Conservation (phyloP, 2,888 invertebrate species). For the Junonia oenone region DNA sequence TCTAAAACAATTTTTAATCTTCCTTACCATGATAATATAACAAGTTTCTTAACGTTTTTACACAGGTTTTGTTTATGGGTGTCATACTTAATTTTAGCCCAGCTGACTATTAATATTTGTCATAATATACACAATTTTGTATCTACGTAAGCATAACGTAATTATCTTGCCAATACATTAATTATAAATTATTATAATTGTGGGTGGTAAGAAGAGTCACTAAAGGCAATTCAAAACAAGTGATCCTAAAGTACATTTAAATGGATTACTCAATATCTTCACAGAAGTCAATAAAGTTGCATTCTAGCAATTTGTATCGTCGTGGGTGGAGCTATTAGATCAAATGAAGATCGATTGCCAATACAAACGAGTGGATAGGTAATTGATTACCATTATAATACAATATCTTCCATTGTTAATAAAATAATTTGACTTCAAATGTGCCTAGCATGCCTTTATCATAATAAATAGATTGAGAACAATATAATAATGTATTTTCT, state of each 20-base stretch:
- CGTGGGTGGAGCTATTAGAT: conserved; percentile 22
- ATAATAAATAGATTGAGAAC: too few relatives aligned
- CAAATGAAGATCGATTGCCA: conserved; percentile 26
- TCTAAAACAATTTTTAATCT: too few relatives aligned
- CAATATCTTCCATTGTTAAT: background rate
- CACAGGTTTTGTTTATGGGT: too few relatives aligned
- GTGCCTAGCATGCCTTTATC: too few relatives aligned
- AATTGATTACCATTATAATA: conserved; percentile 11
- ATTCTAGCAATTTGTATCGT: conserved; percentile 12
- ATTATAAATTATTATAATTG: background rate
- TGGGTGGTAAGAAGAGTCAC: background rate
- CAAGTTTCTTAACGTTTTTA: too few relatives aligned
- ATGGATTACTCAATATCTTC: conserved; percentile 11
- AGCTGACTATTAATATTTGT: too few relatives aligned
- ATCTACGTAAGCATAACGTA: too few relatives aligned
- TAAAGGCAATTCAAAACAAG: conserved; percentile 7
- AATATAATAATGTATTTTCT: too few relatives aligned
- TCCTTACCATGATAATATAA: too few relatives aligned
- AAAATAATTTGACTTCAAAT: background rate
- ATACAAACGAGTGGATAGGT: conserved; percentile 12
- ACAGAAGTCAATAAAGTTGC: conserved; percentile 6
- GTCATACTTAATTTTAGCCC: too few relatives aligned
- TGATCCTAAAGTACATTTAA: background rate
- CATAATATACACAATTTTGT: too few relatives aligned
- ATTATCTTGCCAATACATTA: background rate